Percentiles rank a stretch among this genome's conserved stretches.
These are phyloP conservation scores for Acomys russatus DNA, from an alignment of 2,797 vertebrate genomes.

Conservation along the genomic window DNA sequence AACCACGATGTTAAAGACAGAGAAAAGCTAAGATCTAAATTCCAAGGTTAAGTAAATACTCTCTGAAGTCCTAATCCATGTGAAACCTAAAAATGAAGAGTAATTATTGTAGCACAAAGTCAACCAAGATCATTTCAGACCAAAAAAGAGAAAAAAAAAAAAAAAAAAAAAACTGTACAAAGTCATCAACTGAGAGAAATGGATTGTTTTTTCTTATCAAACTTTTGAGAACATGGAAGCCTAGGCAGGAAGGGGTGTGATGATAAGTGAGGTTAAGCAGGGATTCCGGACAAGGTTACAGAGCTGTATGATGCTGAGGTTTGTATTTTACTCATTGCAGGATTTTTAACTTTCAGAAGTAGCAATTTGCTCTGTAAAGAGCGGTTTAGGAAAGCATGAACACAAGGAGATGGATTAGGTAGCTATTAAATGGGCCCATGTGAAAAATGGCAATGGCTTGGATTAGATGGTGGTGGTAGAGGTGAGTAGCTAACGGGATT, in stretches of 20 bases:
- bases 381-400: not conserved
- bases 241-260: not conserved
- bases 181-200: not conserved
- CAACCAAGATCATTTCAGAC: not conserved
- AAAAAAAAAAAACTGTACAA: not conserved
- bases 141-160: constrained; percentile 7
- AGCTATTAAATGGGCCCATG: not conserved
- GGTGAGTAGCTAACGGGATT: not conserved
- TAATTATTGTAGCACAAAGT: not conserved
- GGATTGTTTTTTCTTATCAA: not conserved
- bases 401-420: not conserved
- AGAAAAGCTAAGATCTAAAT: not conserved
- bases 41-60: not conserved
- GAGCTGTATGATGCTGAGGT: not conserved
- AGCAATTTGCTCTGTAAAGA: not conserved
- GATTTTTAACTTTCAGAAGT: not conserved
- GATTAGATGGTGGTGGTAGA: not conserved
- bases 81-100: not conserved
- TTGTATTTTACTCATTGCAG: not conserved
- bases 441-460: constrained; percentile 37
- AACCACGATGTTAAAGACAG: not conserved
- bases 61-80: not conserved
- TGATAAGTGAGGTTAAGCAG: not conserved
- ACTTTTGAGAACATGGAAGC: not conserved
- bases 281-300: not conserved